Evolutionary conservation across 1,140 invertebrate genomes (phyloP).

Genomic region (Rhagoletis pomonella): DNA sequence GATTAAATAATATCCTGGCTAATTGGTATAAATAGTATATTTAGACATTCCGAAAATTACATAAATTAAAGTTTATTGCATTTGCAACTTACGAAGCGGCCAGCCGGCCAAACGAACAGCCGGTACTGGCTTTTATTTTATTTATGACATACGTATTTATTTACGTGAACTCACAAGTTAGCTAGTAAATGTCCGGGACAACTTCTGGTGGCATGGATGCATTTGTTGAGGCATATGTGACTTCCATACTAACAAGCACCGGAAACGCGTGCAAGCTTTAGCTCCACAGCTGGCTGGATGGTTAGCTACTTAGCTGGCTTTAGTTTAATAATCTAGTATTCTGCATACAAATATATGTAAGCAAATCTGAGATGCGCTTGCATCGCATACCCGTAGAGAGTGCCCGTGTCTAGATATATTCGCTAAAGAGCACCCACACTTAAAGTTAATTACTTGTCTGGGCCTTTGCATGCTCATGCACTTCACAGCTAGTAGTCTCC

Average conservation of each 20-base stretch:
- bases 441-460: not conserved
- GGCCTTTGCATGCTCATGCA: not conserved
- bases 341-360: not conserved
- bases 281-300: not conserved
- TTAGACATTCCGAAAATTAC: not conserved
- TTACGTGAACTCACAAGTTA: not conserved
- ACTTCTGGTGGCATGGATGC: not conserved
- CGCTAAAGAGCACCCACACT: not conserved
- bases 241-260: not conserved
- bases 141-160: not conserved
- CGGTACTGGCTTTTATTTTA: not conserved
- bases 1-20: not conserved
- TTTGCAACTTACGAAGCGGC: not conserved
- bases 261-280: not conserved
- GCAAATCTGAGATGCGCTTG: not conserved
- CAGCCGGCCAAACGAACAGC: not conserved
- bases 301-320: not conserved
- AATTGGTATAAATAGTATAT: not conserved
- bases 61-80: not conserved
- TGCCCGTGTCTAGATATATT: not conserved
- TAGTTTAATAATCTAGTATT: not conserved
- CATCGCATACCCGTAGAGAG: not conserved
- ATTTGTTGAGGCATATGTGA: not conserved
- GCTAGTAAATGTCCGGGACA: slow-evolving; percentile 2
- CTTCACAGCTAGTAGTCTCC: not conserved